Conservation (phyloP, 2,113 vertebrate genomes). For the Datnioides undecimradiatus region DNA sequence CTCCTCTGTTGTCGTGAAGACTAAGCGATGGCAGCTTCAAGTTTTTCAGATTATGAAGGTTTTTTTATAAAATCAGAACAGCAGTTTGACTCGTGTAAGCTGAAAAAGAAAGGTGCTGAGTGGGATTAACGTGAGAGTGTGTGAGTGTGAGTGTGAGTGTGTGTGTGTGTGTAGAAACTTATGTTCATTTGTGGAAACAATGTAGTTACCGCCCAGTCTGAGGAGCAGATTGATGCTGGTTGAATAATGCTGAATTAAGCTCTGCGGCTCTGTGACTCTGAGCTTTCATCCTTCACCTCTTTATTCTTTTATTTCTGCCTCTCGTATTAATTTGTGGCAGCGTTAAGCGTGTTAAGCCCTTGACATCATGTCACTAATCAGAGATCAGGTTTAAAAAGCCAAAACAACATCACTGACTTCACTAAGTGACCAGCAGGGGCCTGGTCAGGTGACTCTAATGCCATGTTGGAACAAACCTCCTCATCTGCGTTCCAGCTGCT, state of each 20-base stretch:
- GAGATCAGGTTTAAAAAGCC: not conserved
- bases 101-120: constrained; percentile 50
- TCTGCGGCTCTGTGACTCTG: constrained; percentile 46
- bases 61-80: constrained; percentile 57
- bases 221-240: constrained; percentile 54
- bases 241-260: constrained; percentile 74
- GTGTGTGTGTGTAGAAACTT: constrained; percentile 47
- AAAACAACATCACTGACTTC: not conserved
- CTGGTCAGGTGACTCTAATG: not conserved
- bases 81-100: constrained; percentile 57
- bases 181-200: constrained; percentile 41
- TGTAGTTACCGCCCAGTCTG: constrained; percentile 57
- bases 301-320: constrained; percentile 48
- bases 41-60: constrained; percentile 56
- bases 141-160: constrained; percentile 36
- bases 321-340: constrained; percentile 39
- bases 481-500: no score
- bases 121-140: constrained; percentile 38
- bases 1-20: no score
- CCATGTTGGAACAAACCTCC: not conserved
- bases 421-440: not conserved
- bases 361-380: not conserved
- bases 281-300: constrained; percentile 36
- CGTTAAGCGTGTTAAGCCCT: not conserved
- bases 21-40: constrained; percentile 7